Conservation (phyloP, 2,888 invertebrate species). For the Stenodera caucasica region DNA sequence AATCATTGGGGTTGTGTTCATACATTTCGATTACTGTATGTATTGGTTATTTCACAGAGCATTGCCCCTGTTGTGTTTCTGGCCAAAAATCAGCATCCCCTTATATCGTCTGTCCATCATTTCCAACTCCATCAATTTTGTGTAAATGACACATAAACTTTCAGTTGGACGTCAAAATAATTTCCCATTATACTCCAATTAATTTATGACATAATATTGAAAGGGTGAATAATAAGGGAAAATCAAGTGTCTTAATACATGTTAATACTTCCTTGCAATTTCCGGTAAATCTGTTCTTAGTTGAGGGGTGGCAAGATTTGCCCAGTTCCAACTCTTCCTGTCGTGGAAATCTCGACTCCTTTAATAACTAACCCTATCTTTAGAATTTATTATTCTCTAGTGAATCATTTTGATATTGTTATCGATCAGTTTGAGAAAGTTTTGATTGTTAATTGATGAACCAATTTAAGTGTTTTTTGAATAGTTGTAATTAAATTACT, state of each 20-base stretch:
- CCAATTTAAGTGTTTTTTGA: slow-evolving; percentile 27
- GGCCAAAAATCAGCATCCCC: slow-evolving; percentile 39
- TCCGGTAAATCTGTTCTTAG: slow-evolving; percentile 45
- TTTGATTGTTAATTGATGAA: slow-evolving; percentile 35
- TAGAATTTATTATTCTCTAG: neutral
- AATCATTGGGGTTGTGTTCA: slow-evolving; percentile 38
- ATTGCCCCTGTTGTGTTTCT: slow-evolving; percentile 46
- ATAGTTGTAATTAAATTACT: slow-evolving; percentile 28
- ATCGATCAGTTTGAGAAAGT: slow-evolving; percentile 14
- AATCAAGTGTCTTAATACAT: slow-evolving; percentile 50
- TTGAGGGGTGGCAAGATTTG: slow-evolving; percentile 25
- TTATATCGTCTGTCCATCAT: slow-evolving; percentile 36
- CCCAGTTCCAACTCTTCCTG: slow-evolving; percentile 3
- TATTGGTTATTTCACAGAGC: slow-evolving; percentile 52
- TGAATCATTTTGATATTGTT: slow-evolving; percentile 8
- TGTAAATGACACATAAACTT: slow-evolving; percentile 43
- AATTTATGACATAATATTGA: slow-evolving; percentile 25
- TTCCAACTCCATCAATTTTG: slow-evolving; percentile 43
- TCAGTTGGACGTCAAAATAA: slow-evolving; percentile 25
- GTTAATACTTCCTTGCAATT: slow-evolving; percentile 55
- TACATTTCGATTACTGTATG: slow-evolving; percentile 42
- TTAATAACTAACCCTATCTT: slow-evolving; percentile 1
- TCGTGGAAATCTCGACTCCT: neutral
- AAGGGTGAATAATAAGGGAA: slow-evolving; percentile 19
- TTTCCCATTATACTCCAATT: slow-evolving; percentile 19